Conservation (phyloP, 2,113 vertebrate genomes). For the Rana temporaria region DNA sequence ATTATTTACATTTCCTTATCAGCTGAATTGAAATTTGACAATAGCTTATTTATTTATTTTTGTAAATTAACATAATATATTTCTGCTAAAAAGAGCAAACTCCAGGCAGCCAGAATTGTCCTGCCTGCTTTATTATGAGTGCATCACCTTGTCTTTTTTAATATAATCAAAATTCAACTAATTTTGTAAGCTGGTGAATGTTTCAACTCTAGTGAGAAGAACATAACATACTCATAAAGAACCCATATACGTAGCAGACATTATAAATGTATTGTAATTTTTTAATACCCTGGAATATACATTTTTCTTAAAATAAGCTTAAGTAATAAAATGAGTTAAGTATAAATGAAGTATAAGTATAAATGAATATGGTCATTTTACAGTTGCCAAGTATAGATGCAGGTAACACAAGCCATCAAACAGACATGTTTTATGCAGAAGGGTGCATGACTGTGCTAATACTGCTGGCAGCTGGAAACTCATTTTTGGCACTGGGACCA, state of each 20-base stretch:
- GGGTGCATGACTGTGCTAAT: slow-evolving; percentile 31
- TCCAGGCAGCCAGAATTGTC: too few relatives aligned
- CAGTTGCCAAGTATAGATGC: neutral
- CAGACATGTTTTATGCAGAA: slow-evolving; percentile 15
- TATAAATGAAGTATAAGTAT: neutral
- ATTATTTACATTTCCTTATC: too few relatives aligned
- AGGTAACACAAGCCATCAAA: neutral
- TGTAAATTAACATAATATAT: neutral
- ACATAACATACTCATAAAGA: too few relatives aligned
- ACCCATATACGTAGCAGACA: too few relatives aligned
- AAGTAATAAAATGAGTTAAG: neutral
- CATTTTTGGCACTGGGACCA: slow-evolving; percentile 63
- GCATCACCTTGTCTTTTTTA: too few relatives aligned
- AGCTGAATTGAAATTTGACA: too few relatives aligned
- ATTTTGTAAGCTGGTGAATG: too few relatives aligned
- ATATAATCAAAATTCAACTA: too few relatives aligned
- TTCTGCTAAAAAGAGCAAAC: neutral
- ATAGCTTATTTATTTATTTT: neutral
- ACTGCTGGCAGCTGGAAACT: slow-evolving; percentile 29
- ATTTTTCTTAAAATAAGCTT: neutral
- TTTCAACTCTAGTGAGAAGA: too few relatives aligned
- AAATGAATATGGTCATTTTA: neutral
- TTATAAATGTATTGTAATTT: neutral
- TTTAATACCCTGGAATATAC: neutral
- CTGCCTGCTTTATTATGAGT: too few relatives aligned